Base-by-base conservation (phyloP, 1,140 invertebrate species). In the Hestina assimilis region DNA sequence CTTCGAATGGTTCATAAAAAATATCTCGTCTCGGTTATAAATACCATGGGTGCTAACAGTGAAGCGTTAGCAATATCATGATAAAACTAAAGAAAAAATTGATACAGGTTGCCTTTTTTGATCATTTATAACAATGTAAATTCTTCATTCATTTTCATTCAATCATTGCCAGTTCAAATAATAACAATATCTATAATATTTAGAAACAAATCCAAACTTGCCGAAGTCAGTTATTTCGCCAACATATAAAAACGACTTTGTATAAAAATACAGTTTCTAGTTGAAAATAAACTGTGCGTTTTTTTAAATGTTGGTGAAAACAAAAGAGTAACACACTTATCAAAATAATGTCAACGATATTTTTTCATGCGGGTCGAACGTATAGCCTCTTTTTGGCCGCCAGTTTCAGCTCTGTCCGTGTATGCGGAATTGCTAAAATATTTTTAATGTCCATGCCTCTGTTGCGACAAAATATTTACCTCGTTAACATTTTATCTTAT, bases 21-120 rank as follows among this genome's bases (percentile, higher is more conserved):
- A 72, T 74, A 71, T 75, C 63, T 72, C 50, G 54, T 63, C 64
- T 66, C 21, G 53, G 66, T 55, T 66, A 69, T 75, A 75, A 75
- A 74, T 63, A 52, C 40, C 31, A 61, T 42, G 52, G 54, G 66
- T 63, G 70, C 63, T 69, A 71, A 66, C 61, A 69, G 64, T 60
- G 47, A 61, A 62, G 58, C 43, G 53, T 47, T 46, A 53, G 59
- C 53, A 63, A 67, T 54, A 54, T 38, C 46, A 66, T 64, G 68
- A 75, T 75, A 75, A 78, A 75, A 67, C 55, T 66, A 64, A 8
- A 59, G 54, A 41, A 66, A 29, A 69, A 68, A 62, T 48, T 56
- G 40, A 50, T 28, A 24, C 43, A 59, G 26, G 41, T 24, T 38
- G 8, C n/a, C 11, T 26, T 51, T 50, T 35, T 35, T 51, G 57